These are phyloP conservation scores for Actias luna DNA, from an alignment of 2,888 invertebrate species.

Conservation along the genomic window DNA sequence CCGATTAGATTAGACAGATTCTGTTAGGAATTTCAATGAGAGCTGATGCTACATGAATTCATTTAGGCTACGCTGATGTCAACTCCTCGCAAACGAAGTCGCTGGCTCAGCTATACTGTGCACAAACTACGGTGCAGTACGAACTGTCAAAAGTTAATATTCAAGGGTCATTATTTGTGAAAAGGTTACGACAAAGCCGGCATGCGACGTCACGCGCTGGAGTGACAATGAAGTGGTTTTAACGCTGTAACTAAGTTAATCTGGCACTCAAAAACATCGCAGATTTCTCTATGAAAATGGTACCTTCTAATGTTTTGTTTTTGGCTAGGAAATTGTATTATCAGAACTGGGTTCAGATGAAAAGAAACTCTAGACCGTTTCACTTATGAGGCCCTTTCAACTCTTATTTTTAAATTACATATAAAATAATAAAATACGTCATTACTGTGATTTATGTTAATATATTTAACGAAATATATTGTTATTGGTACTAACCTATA, in stretches of 20 bases:
- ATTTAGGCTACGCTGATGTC: no score
- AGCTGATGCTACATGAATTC: no score
- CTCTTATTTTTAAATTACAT: no score
- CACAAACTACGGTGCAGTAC: background rate
- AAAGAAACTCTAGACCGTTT: no score
- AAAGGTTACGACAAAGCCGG: background rate
- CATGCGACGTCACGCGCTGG: constrained; percentile 1
- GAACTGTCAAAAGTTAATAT: background rate
- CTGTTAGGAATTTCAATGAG: no score
- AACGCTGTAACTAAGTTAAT: constrained; percentile 10
- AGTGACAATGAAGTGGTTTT: constrained; percentile 9
- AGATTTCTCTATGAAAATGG: background rate
- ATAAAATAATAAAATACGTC: no score
- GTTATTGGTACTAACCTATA: no score
- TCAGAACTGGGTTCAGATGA: background rate
- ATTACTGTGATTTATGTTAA: no score
- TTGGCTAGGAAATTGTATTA: background rate
- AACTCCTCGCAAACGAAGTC: background rate
- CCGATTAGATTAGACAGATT: no score
- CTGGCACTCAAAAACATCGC: background rate
- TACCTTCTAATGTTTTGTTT: background rate
- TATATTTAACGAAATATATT: no score
- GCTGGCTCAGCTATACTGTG: no score
- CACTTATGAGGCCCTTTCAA: no score
- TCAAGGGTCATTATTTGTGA: background rate